Evolutionary conservation across 2,888 invertebrate species (phyloP).

Genomic region (Mythimna loreyi): DNA sequence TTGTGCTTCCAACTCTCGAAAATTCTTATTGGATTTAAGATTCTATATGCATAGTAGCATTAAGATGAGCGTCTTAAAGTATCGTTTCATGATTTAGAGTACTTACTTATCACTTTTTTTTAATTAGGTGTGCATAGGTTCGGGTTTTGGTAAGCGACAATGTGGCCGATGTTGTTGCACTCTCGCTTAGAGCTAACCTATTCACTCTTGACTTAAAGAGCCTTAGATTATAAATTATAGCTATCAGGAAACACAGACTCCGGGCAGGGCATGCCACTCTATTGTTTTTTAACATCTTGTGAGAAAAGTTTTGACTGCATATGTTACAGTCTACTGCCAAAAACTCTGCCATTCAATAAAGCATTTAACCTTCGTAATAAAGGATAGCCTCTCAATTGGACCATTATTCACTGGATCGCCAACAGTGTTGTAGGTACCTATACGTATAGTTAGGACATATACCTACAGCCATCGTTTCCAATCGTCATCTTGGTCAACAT

Average conservation of each 20-base stretch:
- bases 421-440: constrained; percentile 10
- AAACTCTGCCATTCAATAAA: constrained; percentile 8
- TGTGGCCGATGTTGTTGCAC: no score
- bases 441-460: background rate
- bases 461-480: constrained; percentile 20
- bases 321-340: background rate
- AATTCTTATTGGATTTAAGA: background rate
- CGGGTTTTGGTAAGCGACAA: no score
- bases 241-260: no score
- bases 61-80: background rate
- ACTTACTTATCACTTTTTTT: background rate
- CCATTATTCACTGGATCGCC: constrained; percentile 11
- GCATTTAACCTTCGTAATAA: constrained; percentile 5
- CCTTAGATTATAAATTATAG: no score
- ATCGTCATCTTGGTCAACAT: constrained; percentile 12
- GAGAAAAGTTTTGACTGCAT: background rate
- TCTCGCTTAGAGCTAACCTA: no score
- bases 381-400: constrained; percentile 34
- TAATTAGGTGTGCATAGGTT: no score
- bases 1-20: background rate
- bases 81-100: background rate
- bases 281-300: no score
- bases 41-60: background rate
- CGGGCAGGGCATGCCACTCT: no score
- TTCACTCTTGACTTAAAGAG: no score